Evolutionary conservation across 2,888 invertebrate species (phyloP), one percentile per base, ranked within the genome.

Genomic region (Cryptosula pallasiana): DNA sequence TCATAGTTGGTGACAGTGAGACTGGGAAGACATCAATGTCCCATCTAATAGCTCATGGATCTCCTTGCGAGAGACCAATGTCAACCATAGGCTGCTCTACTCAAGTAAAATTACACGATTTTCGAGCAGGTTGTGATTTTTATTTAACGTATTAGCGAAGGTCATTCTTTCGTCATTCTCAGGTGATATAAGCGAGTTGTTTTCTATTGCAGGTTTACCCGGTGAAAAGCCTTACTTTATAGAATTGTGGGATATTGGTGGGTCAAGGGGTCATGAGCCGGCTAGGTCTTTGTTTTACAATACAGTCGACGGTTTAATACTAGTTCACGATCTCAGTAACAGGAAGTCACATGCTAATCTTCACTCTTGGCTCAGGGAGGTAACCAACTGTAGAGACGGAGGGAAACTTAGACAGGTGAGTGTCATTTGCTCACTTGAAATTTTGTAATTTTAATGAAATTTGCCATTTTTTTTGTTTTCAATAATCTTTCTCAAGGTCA

Each of bases 21-120:
- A 97, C 98, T 75, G 99, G 99, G 27, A 99, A 99, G 88, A 94
- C 96, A 1, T 95, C 95, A 0, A 87, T 98, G 69, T 93, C 94
- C 0, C 93, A 96, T 86, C 86, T 97, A 74, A 91, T 96, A 77
- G 92, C 94, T 72, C 91, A 95, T 79, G 92, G 91, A 81, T 91
- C 94, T 75, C 90, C 93, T 0, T 88, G 95, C 1, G 87, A 88
- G 72, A 92, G 92, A 74, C 94, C 95, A 0, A 91, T 93, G 72
- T 97, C 95, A 93, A 98, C 98, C 0, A 92, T 98, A 55, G 98
- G 98, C 0, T 95, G 95, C 83, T 92, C 94, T 0, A 92, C 96
- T 0, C 96, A 98, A 87, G 94, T 96, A 0, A 95, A 95, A 79
- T 84, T 86, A 5, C 70, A 70, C 29, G 70, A 70, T 25, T 70